Conservation (phyloP, 53 echinoderm and acorn worm genomes). For the Crossaster papposus region DNA sequence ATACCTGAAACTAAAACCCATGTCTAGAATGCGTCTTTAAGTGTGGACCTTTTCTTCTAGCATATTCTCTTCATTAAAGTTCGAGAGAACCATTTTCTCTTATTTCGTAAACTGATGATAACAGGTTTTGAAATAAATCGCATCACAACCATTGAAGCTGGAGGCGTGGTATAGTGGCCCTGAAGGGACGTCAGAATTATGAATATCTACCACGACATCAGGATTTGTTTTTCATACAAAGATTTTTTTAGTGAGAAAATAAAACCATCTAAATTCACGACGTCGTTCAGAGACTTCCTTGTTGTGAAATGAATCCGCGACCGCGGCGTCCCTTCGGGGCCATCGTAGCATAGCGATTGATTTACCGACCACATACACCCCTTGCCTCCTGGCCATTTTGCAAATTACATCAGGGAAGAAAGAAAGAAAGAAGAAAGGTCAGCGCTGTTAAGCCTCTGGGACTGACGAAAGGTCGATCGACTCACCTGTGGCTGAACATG, state of each 20-base stretch:
- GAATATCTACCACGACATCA: neutral
- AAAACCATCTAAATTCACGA: too few species aligned
- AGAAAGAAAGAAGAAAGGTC: slow-evolving; percentile 16
- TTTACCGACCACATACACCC: slow-evolving; percentile 50
- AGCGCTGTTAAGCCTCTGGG: neutral
- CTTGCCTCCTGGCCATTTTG: neutral
- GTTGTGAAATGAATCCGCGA: neutral
- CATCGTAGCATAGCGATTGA: slow-evolving; percentile 24
- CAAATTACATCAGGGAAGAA: slow-evolving; percentile 42
- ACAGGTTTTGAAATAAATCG: neutral
- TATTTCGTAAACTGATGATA: slow-evolving; percentile 5
- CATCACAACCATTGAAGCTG: neutral
- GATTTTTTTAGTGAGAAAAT: neutral
- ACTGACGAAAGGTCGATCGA: neutral
- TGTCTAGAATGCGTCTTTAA: too few species aligned
- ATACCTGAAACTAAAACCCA: too few species aligned
- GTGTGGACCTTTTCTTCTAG: too few species aligned
- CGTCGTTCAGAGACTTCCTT: neutral
- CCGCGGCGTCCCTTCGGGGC: neutral
- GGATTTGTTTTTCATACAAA: neutral
- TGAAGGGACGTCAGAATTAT: neutral
- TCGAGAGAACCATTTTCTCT: neutral
- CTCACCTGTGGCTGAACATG: slow-evolving; percentile 49
- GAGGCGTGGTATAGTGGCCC: neutral
- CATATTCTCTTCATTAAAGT: neutral